phyloP scores from a whole-genome alignment of 2,113 vertebrate genomes.

The Lichenostomus cassidix region DNA sequence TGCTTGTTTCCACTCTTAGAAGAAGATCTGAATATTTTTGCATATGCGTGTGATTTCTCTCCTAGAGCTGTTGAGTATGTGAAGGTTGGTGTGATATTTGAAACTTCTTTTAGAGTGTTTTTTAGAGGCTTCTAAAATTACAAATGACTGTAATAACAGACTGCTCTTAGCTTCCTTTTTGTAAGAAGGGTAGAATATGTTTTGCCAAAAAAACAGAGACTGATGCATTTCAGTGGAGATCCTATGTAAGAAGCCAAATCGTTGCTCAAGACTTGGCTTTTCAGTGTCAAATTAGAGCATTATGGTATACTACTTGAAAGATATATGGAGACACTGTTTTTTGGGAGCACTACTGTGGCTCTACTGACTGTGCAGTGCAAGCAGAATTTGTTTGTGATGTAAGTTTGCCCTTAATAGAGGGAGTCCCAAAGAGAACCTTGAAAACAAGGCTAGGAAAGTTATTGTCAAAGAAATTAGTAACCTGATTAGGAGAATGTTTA shows the following conservation, averaged over 20 bases:
- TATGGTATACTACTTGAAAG: background rate
- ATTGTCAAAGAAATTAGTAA: background rate
- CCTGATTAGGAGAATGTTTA: background rate
- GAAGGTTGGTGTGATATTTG: slow-evolving; percentile 78
- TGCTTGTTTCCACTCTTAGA: slow-evolving; percentile 94
- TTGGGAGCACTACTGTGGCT: background rate
- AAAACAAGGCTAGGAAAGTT: background rate
- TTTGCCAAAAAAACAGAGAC: background rate
- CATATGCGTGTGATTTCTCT: slow-evolving; percentile 97
- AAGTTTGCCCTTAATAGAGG: background rate
- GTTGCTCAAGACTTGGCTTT: background rate
- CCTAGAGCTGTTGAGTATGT: slow-evolving; percentile 93
- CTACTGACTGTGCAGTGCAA: background rate
- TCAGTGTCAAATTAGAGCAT: background rate
- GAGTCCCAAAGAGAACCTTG: background rate
- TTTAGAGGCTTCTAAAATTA: background rate
- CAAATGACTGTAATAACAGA: background rate
- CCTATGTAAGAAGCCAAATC: background rate
- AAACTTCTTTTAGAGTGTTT: background rate
- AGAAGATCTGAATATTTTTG: slow-evolving; percentile 88
- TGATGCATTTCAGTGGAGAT: background rate
- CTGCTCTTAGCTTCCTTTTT: background rate
- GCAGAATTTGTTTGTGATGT: background rate
- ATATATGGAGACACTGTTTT: background rate
- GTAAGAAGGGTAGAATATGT: background rate